Evolutionary conservation across 2,113 vertebrate species (phyloP), one percentile per base, ranked within the genome.

Genomic region (Lampris megalopsis): DNA sequence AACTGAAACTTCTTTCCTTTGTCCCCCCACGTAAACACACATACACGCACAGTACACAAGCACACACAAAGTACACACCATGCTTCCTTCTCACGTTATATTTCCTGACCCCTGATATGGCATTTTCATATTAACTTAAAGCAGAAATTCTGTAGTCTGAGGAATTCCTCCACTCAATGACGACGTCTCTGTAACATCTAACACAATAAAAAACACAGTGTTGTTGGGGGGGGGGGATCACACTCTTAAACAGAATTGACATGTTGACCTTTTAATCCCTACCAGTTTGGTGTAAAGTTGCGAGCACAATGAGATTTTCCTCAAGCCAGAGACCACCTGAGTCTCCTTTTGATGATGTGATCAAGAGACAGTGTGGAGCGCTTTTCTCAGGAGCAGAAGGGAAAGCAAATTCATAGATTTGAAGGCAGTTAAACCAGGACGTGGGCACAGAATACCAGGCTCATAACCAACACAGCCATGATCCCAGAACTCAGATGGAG

Each of bases 151-250:
- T 85, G 82, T 93, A 90, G 82, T 89, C 73, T 79, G 76, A 88
- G 63, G 73, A 75, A 77, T 82, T 83, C 64, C 83, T 88, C 75
- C 74, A 86, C 75, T 80, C 86, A 76, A 74, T 79, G 79, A 67
- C 76, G 85, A 71, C 74, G 75, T 88, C 86, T 92, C 85, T 90
- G 79, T 89, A 91, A 91, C 52, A 68, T 78, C 84, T 87, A 90
- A 89, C 88, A 84, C 75, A 64, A 79, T 76, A 75, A 24, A 24
- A 24, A 77, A 75, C 65, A 72, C 76, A n/a, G 37, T 71, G 78
- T 80, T 78, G 74, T 77, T 72, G 54, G 77, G 79, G 56, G 24
- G 10, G 9, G 37, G 40, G 41, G 50, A n/a, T 3, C 2, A 49
- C 40, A 7, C 76, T 49, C 75, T 73, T 54, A 81, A 86, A 69